Conservation (phyloP, 1,140 invertebrate genomes). For the Pogonomyrmex barbatus region DNA sequence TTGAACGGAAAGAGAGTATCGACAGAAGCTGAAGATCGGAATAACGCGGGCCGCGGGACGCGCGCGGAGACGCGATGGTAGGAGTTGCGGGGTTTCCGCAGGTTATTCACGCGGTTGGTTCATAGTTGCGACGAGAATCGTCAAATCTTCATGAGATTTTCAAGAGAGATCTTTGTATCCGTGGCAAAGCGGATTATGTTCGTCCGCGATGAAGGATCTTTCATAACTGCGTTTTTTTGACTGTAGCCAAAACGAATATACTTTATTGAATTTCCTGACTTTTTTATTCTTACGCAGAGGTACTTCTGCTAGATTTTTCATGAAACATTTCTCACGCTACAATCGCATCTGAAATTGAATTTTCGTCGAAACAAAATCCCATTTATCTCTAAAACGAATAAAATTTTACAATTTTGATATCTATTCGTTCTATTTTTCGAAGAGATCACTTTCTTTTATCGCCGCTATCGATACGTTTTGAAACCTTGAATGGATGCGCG, state of each 20-base stretch:
- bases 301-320: not conserved
- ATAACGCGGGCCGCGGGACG: constrained; percentile 42
- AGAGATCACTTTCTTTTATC: not conserved
- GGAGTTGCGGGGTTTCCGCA: too few relatives aligned
- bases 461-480: not conserved
- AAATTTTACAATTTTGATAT: not conserved
- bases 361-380: not conserved
- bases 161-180: not conserved
- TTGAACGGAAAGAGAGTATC: constrained; percentile 60
- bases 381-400: not conserved
- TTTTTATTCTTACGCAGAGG: not conserved
- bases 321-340: not conserved
- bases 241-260: not conserved
- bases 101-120: constrained; percentile 20
- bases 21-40: constrained; percentile 55
- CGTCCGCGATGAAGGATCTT: constrained; percentile 1
- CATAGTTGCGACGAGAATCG: constrained; percentile 27
- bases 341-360: constrained; percentile 12
- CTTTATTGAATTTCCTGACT: constrained; percentile 1
- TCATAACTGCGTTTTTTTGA: constrained; percentile 30
- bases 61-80: not conserved
- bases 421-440: not conserved
- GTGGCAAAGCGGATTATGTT: constrained; percentile 42
- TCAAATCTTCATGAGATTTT: constrained; percentile 42
- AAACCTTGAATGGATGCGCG: not conserved